Base-by-base conservation (phyloP, 2,888 invertebrate genomes). In the Galerucella pusilla region DNA sequence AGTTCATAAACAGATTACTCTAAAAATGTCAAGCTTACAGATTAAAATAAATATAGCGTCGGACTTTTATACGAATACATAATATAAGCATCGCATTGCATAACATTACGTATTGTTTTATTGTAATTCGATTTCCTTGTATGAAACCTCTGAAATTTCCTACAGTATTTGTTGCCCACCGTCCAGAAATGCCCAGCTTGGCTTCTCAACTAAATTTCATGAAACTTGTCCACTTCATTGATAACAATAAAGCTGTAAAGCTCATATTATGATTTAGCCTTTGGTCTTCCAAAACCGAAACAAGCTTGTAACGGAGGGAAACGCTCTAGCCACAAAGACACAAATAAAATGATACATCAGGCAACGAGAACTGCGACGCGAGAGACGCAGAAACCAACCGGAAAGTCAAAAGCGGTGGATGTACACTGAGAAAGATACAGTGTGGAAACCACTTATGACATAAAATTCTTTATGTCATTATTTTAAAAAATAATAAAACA, bases 171-270 rank as follows among this genome's bases (percentile, higher is more conserved):
- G 10, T 57, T 57, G 20, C 1, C 20, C 9, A 57, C 2, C 9
- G 4, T 4, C 57, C 16, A 57, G 57, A 57, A 57, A 10, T 20
- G 20, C 20, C 10, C 57, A 16, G 20, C 3, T 16, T 57, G 57
- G 16, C 6, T 57, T 57, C 57, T 16, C 57, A 20, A 16, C 57
- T 57, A 57, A 57, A 57, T 16, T 57, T 16, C 20, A 57, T 16
- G 20, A 57, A 57, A 16, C 16, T 20, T 57, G 57, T 57, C 20
- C 20, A 57, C 9, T 16, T 20, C 6, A 52, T 52, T 52, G 20
- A 57, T 16, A 57, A 54, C 54, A 54, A 54, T 54, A 54, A 54
- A 54, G 54, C 54, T 49, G 49, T 49, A 49, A 49, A 49, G 14
- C 49, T 54, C 14, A 49, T 49, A 49, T 49, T 28, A 28, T 20